Evolutionary conservation across 2,888 invertebrate genomes (phyloP).

Genomic region (Mimumesa dahlbomi): DNA sequence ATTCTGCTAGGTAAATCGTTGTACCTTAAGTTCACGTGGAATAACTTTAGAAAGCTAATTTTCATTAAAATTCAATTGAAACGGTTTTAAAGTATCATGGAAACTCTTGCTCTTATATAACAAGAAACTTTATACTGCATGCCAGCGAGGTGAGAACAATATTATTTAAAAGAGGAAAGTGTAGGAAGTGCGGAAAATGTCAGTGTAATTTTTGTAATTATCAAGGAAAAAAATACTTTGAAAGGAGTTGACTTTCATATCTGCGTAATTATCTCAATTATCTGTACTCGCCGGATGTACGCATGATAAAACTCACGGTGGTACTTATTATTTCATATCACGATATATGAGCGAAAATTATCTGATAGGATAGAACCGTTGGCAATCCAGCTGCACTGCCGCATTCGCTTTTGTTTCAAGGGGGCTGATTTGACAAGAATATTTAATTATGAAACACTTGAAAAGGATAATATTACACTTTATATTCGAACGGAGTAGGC

Average conservation of each 20-base stretch:
- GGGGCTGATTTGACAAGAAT: constrained; percentile 10
- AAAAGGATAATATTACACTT: constrained; percentile 19
- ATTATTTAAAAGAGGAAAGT: not conserved
- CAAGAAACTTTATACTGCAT: too few species aligned
- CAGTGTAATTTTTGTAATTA: too few species aligned
- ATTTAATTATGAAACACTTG: constrained; percentile 4
- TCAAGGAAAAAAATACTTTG: not conserved
- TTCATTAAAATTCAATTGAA: too few species aligned
- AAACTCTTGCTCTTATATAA: too few species aligned
- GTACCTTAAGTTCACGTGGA: too few species aligned
- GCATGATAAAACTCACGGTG: constrained; percentile 26
- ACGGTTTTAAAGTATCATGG: too few species aligned
- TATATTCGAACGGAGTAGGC: not conserved
- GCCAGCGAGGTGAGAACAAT: too few species aligned
- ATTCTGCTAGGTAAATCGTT: too few species aligned
- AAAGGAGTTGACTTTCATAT: not conserved
- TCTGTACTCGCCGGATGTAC: constrained; percentile 37
- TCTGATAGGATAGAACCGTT: constrained; percentile 29
- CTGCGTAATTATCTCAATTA: not conserved
- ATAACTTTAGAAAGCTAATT: too few species aligned
- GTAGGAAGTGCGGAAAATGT: too few species aligned
- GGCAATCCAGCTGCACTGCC: constrained; percentile 33
- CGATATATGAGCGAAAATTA: constrained; percentile 30
- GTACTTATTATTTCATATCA: constrained; percentile 18
- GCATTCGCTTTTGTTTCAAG: constrained; percentile 16